These are phyloP conservation scores for Dryomyza anilis DNA, from an alignment of 2,888 invertebrate species.

Conservation along the genomic window DNA sequence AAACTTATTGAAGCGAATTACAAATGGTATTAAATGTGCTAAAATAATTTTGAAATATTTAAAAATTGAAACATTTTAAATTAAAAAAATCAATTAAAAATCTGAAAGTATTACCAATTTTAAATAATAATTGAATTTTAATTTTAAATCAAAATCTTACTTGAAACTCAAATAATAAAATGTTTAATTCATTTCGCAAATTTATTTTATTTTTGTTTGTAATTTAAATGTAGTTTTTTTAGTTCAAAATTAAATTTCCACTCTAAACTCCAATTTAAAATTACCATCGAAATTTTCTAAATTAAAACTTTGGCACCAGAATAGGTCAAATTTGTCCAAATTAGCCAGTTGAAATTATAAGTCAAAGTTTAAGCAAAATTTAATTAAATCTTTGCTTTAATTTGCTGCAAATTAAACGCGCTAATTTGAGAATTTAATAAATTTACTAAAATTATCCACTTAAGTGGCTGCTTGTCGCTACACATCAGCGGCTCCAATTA, in stretches of 20 bases:
- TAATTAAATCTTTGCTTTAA: not conserved
- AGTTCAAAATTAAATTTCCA: too few relatives aligned
- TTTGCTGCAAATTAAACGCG: not conserved
- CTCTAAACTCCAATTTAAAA: slow-evolving; percentile 23
- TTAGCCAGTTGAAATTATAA: not conserved
- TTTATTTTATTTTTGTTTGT: not conserved
- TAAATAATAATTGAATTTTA: not conserved
- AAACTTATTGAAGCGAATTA: too few relatives aligned
- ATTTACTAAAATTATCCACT: slow-evolving; percentile 22
- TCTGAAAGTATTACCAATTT: not conserved
- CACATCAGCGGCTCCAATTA: slow-evolving; percentile 23
- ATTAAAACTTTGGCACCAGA: not conserved
- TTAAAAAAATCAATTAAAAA: not conserved
- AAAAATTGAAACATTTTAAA: not conserved
- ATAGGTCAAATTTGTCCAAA: not conserved
- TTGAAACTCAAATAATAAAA: not conserved
- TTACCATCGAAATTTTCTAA: not conserved
- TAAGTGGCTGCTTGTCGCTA: slow-evolving; percentile 6
- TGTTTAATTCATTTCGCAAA: not conserved
- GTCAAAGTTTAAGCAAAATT: not conserved
- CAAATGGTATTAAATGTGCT: too few relatives aligned
- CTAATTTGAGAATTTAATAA: slow-evolving; percentile 18
- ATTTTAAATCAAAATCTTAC: not conserved
- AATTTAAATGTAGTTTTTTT: too few relatives aligned
- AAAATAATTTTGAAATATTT: too few relatives aligned